A percentile compares a stretch with the other conserved stretches of the same genome.
These are phyloP conservation scores for Metopolophium dirhodum DNA, from an alignment of 1,140 invertebrate species.

Conservation along the genomic window DNA sequence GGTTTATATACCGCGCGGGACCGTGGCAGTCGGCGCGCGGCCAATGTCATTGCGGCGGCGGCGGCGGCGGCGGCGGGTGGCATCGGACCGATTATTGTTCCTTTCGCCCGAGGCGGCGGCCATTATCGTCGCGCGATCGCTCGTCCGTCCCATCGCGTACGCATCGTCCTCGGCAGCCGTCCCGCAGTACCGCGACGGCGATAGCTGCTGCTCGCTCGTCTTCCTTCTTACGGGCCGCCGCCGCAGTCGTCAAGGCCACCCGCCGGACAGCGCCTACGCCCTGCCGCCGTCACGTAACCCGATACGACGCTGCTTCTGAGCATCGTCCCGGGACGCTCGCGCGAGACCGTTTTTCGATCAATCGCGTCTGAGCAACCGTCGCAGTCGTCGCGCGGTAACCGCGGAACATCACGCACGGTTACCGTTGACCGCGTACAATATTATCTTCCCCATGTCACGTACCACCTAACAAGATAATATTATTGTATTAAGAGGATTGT, in stretches of 20 bases:
- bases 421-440: too few relatives aligned
- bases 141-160: not conserved
- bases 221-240: not conserved
- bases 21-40: not conserved
- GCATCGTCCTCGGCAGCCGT: not conserved
- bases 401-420: not conserved
- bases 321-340: not conserved
- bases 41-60: conserved; percentile 54
- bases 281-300: not conserved
- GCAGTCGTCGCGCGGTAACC: not conserved
- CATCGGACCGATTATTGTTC: not conserved
- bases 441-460: not conserved
- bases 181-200: not conserved
- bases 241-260: not conserved
- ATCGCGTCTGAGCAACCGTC: not conserved
- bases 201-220: not conserved
- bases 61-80: not conserved
- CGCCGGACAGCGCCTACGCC: conserved; percentile 8
- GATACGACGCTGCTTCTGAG: not conserved
- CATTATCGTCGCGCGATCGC: not conserved
- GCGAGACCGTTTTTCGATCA: not conserved
- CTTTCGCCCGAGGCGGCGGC: not conserved
- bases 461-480: too few relatives aligned
- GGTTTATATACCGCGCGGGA: conserved; percentile 50
- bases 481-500: too few relatives aligned